Percentiles rank a stretch among this genome's conserved stretches.
Conservation (phyloP, 2,888 invertebrate genomes). For the Buathra laborator region DNA sequence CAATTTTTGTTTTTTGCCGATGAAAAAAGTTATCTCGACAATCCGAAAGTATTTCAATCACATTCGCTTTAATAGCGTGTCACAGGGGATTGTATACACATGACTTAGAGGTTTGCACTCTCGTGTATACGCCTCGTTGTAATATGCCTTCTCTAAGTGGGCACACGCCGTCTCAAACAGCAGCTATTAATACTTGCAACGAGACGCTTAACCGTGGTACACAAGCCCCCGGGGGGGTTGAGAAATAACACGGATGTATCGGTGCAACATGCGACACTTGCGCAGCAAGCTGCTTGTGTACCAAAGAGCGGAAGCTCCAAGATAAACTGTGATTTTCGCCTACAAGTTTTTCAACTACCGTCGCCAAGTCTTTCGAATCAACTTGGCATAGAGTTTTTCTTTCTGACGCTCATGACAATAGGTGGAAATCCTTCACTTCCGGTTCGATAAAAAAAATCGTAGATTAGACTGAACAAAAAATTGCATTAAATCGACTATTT, state of each 20-base stretch:
- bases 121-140: background rate
- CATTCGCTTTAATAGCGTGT: background rate
- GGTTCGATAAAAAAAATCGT: no score
- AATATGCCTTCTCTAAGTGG: constrained; percentile 17
- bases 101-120: background rate
- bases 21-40: background rate
- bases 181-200: constrained; percentile 52
- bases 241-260: constrained; percentile 35
- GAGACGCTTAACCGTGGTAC: constrained; percentile 28
- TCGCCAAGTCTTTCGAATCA: background rate
- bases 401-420: no score
- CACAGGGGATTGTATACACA: background rate
- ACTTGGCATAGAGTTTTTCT: no score
- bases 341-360: background rate
- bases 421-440: no score
- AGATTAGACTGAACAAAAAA: no score
- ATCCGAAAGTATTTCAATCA: background rate
- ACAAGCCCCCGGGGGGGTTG: constrained; percentile 18
- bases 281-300: background rate
- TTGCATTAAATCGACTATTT: background rate
- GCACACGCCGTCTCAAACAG: constrained; percentile 24
- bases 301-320: background rate
- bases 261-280: constrained; percentile 20
- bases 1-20: background rate
- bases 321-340: background rate